A percentile compares a stretch with the other conserved stretches of the same genome.
These are phyloP conservation scores for Thunnus maccoyii DNA, from an alignment of 2,113 vertebrate genomes.

Conservation along the genomic window DNA sequence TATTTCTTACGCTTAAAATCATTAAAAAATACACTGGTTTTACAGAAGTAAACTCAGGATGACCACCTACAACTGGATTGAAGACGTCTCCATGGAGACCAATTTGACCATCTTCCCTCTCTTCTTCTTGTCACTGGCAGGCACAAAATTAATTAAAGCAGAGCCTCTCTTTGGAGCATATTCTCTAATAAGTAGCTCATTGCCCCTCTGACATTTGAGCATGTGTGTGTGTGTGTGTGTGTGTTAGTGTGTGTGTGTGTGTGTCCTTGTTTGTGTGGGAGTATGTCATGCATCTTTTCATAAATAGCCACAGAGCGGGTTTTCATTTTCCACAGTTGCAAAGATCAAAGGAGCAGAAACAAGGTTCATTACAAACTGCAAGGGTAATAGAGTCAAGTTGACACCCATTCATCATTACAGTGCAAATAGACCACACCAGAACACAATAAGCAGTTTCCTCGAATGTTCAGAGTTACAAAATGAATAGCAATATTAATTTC, in stretches of 20 bases:
- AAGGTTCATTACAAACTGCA: slow-evolving; percentile 40
- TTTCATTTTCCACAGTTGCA: slow-evolving; percentile 14
- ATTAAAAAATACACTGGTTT: slow-evolving; percentile 4
- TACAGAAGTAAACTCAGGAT: slow-evolving; percentile 19
- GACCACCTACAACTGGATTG: slow-evolving; percentile 12
- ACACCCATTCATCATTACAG: slow-evolving; percentile 30
- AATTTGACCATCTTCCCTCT: slow-evolving; percentile 62
- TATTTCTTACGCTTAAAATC: not conserved
- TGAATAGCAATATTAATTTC: not conserved
- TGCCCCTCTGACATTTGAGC: slow-evolving; percentile 76
- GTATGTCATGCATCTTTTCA: slow-evolving; percentile 41
- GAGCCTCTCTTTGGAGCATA: slow-evolving; percentile 67
- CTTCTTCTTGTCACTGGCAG: slow-evolving; percentile 66
- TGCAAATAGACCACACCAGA: slow-evolving; percentile 9
- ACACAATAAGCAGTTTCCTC: not conserved
- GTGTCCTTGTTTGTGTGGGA: slow-evolving; percentile 33
- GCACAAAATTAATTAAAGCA: slow-evolving; percentile 81
- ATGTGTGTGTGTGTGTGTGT: slow-evolving; percentile 36
- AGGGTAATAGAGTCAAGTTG: slow-evolving; percentile 18
- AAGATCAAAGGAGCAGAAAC: slow-evolving; percentile 40
- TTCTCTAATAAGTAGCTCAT: slow-evolving; percentile 82
- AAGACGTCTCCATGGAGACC: slow-evolving; percentile 63
- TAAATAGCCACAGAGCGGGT: slow-evolving; percentile 42
- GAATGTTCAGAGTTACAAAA: not conserved
- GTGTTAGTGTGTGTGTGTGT: slow-evolving; percentile 35